Percentiles rank a stretch among this genome's conserved stretches.
These are phyloP conservation scores for Clarias batrachus DNA, from an alignment of 2,113 vertebrate species.

Conservation along the genomic window DNA sequence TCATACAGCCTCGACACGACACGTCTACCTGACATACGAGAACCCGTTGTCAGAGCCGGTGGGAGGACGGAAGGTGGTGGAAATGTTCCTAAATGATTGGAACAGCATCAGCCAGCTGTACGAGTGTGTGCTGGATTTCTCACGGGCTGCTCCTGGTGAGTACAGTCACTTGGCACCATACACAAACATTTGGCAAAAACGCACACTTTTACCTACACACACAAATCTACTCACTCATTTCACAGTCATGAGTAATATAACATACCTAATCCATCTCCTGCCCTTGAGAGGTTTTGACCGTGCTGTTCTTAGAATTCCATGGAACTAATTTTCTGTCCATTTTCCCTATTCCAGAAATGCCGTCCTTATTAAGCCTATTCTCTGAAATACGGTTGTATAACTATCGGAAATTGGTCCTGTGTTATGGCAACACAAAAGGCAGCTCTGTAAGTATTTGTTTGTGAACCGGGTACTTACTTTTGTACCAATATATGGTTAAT, in stretches of 20 bases:
- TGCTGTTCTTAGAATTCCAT: neutral
- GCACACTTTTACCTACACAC: neutral
- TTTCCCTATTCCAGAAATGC: constrained; percentile 80
- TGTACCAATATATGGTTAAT: neutral
- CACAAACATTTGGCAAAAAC: no score
- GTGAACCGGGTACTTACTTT: neutral
- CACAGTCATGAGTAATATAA: neutral
- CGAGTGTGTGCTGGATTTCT: constrained; percentile 94
- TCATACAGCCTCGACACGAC: constrained; percentile 83
- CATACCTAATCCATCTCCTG: neutral
- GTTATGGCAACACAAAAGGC: constrained; percentile 94
- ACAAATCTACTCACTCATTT: neutral
- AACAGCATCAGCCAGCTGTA: constrained; percentile 93
- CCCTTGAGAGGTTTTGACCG: neutral
- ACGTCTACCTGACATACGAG: constrained; percentile 95
- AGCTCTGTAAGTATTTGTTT: constrained; percentile 82
- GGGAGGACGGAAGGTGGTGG: constrained; percentile 93
- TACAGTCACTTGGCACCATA: neutral
- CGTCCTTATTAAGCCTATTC: constrained; percentile 88
- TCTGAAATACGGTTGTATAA: constrained; percentile 97
- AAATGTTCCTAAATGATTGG: constrained; percentile 99
- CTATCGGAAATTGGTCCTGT: constrained; percentile 95
- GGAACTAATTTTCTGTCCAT: neutral
- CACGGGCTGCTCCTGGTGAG: constrained; percentile 85
- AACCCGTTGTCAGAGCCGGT: constrained; percentile 95